Percentiles rank a stretch among this genome's conserved stretches.
Conservation (phyloP, 2,113 vertebrate species). For the Ornithorhynchus anatinus region DNA sequence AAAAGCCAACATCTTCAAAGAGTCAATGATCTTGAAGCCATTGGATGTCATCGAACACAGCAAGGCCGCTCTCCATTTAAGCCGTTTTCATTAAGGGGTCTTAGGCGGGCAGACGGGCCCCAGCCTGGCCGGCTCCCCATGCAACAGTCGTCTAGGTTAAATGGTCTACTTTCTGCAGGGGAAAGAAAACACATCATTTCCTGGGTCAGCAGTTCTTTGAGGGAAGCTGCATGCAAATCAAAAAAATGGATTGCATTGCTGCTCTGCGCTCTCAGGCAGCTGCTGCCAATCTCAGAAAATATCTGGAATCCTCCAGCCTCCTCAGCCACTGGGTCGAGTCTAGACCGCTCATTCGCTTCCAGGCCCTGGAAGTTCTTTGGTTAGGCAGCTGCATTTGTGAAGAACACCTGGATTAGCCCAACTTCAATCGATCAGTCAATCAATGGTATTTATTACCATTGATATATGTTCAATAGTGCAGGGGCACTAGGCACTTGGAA, state of each 20-base stretch:
- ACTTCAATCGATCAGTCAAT: too few relatives aligned
- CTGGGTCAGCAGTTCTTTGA: neutral
- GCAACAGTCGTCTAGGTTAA: neutral
- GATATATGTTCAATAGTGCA: too few relatives aligned
- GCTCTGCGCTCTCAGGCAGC: neutral
- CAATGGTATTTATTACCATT: too few relatives aligned
- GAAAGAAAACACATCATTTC: neutral
- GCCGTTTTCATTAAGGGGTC: fast-evolving
- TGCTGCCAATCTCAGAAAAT: neutral
- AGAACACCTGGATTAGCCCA: too few relatives aligned
- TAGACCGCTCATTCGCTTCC: too few relatives aligned
- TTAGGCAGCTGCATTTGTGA: too few relatives aligned
- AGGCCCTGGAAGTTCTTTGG: too few relatives aligned
- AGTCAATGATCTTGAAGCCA: too few relatives aligned
- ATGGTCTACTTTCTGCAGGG: neutral
- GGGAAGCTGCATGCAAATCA: neutral
- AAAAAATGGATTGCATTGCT: neutral
- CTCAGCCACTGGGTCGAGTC: too few relatives aligned
- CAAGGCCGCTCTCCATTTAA: neutral
- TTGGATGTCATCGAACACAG: neutral
- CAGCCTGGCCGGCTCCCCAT: neutral
- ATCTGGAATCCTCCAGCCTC: too few relatives aligned
- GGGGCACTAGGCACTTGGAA: too few relatives aligned
- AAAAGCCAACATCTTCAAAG: neutral
- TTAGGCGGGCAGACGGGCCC: neutral